Evolutionary conservation across 2,797 vertebrate genomes (phyloP).

Genomic region (Pangasius mekongensis): DNA sequence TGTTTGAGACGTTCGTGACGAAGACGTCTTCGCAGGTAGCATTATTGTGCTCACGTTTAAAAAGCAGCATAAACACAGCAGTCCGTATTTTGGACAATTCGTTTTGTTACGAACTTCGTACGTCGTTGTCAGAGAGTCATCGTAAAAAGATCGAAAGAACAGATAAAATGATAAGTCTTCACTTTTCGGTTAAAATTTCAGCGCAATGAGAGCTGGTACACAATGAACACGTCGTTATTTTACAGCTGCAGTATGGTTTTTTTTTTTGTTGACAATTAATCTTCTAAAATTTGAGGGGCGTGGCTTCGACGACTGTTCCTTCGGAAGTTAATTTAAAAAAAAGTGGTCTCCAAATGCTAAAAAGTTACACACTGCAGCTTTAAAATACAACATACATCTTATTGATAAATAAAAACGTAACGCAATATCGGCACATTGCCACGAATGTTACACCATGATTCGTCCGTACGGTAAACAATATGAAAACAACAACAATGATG

Average conservation of each 20-base stretch:
- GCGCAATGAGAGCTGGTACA: background rate
- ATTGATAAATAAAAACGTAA: background rate
- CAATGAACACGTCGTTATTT: background rate
- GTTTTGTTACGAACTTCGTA: background rate
- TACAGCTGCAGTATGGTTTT: background rate
- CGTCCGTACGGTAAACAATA: background rate
- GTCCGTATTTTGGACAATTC: background rate
- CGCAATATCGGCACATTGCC: background rate
- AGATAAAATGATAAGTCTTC: background rate
- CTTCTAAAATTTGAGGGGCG: background rate
- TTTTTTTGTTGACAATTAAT: background rate
- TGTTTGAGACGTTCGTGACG: background rate
- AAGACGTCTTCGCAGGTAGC: background rate
- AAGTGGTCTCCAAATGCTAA: background rate
- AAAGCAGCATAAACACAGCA: conserved; percentile 10
- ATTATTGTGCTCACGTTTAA: background rate
- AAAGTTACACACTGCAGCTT: background rate
- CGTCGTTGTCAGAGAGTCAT: background rate
- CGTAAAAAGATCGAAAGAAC: background rate
- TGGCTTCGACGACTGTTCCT: background rate
- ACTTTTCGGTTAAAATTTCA: background rate
- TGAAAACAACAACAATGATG: background rate
- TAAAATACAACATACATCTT: background rate
- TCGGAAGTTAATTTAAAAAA: background rate
- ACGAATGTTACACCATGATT: background rate